Conservation (phyloP, 2,797 vertebrate genomes). For the Arremon aurantiirostris region DNA sequence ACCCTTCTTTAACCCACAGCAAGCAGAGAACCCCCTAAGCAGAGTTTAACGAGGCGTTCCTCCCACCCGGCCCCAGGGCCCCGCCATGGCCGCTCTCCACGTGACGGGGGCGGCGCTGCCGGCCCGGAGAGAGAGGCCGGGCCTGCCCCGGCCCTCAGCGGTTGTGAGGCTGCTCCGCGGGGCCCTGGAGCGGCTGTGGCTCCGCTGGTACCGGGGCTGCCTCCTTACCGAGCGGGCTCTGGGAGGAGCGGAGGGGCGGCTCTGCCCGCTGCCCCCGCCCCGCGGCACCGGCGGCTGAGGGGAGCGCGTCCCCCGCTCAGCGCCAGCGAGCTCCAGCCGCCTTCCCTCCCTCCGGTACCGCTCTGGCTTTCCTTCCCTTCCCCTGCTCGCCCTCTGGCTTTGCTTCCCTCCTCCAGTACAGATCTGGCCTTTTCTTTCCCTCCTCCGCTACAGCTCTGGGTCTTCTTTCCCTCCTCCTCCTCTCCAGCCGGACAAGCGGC, state of each 20-base stretch:
- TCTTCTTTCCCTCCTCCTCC: accelerated
- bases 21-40: accelerated
- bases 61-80: accelerated
- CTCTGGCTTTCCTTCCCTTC: too few relatives aligned
- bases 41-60: accelerated
- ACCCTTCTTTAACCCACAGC: accelerated
- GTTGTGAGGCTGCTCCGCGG: accelerated
- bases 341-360: too few relatives aligned
- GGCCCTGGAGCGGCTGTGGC: background rate
- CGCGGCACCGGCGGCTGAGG: background rate
- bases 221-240: background rate
- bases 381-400: too few relatives aligned
- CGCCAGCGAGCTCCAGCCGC: background rate
- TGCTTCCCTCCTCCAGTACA: too few relatives aligned
- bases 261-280: background rate
- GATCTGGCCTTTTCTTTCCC: too few relatives aligned
- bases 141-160: background rate
- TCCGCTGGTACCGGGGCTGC: accelerated
- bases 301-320: background rate
- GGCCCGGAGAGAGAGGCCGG: too few relatives aligned
- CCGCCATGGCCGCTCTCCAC: background rate
- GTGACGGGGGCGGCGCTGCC: background rate
- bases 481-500: accelerated
- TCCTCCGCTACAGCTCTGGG: accelerated
- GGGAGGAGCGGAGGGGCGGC: background rate